Conservation (phyloP, 1,140 invertebrate genomes). For the Drosophila parvula region DNA sequence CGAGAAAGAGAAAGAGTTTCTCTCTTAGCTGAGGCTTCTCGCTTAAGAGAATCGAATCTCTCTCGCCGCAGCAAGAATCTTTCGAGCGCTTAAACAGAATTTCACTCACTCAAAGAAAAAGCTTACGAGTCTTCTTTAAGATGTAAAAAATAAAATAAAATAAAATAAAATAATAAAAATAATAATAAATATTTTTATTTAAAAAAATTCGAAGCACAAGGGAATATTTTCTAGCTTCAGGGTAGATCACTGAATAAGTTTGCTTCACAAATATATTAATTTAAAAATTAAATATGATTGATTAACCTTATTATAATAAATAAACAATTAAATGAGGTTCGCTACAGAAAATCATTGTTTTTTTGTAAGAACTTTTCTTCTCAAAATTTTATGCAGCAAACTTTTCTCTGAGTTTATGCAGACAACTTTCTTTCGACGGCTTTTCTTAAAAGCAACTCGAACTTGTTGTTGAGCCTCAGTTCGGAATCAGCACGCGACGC, state of each 20-base stretch:
- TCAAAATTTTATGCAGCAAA: neutral
- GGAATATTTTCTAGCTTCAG: too few species aligned
- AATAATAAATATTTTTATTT: too few species aligned
- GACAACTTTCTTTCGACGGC: slow-evolving; percentile 71
- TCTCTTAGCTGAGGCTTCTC: slow-evolving; percentile 40
- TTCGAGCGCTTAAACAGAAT: slow-evolving; percentile 30
- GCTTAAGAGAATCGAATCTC: slow-evolving; percentile 44
- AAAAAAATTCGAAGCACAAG: too few species aligned
- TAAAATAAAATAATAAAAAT: neutral
- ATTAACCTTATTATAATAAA: too few species aligned
- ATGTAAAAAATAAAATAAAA: neutral
- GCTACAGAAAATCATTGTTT: too few species aligned
- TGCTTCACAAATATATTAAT: too few species aligned
- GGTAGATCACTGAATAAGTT: too few species aligned
- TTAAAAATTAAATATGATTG: too few species aligned
- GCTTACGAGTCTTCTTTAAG: too few species aligned
- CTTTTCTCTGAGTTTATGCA: slow-evolving; percentile 35
- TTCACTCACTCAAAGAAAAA: neutral
- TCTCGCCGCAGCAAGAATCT: slow-evolving; percentile 61
- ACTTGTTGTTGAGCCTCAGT: slow-evolving; percentile 52
- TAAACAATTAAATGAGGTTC: too few species aligned
- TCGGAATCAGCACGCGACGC: slow-evolving; percentile 69
- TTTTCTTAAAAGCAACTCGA: slow-evolving; percentile 74
- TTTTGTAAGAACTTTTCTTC: neutral
- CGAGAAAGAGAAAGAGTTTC: neutral